Conservation (phyloP, 2,797 vertebrate species). For the Adelosebastes latens region DNA sequence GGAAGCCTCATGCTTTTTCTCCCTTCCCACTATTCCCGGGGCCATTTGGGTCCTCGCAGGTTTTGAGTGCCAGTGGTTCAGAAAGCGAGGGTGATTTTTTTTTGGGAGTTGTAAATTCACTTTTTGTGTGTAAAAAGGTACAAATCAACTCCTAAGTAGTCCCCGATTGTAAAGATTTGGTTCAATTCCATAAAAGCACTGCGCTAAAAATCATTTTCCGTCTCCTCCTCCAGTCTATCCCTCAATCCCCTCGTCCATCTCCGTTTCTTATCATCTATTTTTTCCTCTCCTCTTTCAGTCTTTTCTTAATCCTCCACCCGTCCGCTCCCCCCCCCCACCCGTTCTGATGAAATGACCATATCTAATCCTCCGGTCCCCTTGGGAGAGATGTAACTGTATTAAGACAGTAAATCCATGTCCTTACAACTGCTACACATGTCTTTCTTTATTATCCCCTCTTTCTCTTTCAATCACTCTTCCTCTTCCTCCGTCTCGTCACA, state of each 20-base stretch:
- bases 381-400: constrained; percentile 78
- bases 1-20: constrained; percentile 57
- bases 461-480: constrained; percentile 56
- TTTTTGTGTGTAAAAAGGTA: background rate
- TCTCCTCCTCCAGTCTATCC: constrained; percentile 47
- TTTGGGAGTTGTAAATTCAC: background rate
- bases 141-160: constrained; percentile 33
- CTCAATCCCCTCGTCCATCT: constrained; percentile 58
- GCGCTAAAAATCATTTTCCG: constrained; percentile 51
- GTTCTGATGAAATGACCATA: constrained; percentile 80
- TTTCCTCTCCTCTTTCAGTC: constrained; percentile 60
- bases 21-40: constrained; percentile 48
- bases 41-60: constrained; percentile 45
- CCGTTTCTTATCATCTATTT: constrained; percentile 68
- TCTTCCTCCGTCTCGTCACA: constrained; percentile 38
- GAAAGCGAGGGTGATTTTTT: background rate
- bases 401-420: constrained; percentile 80
- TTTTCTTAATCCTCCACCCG: constrained; percentile 67
- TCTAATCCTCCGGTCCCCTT: constrained; percentile 73
- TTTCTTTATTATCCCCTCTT: constrained; percentile 77
- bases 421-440: constrained; percentile 80
- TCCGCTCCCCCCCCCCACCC: background rate
- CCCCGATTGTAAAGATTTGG: constrained; percentile 56
- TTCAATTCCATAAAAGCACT: constrained; percentile 66
- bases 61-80: constrained; percentile 31